Evolutionary conservation across 2,888 invertebrate species (phyloP), one percentile per base, ranked within the genome.

Genomic region (Acleris emargana): DNA sequence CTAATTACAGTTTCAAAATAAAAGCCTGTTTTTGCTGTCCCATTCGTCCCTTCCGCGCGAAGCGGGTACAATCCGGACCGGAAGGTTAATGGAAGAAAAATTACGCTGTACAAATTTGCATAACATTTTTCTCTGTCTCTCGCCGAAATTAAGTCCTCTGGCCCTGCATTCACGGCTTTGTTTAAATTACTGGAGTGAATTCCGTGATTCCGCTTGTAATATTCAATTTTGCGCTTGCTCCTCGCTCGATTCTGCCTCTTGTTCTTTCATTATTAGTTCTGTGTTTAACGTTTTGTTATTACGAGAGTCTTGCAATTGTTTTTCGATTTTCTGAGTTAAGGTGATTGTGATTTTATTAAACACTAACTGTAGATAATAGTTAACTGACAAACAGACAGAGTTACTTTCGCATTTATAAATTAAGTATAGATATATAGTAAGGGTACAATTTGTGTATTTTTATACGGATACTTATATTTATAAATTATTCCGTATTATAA

Each of bases 51-150:
- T 87, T 85, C 82, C 81, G 78, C 68, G 77, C 64, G 64, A 68
- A 68, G 64, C 70, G 69, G 71, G 74, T 76, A 77, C 78, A 82
- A 80, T 83, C 82, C 82, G 77, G 80, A 74, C 79, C 80, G 83
- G 82, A 81, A 89, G 88, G 87, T 88, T 91, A 91, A 91, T 91
- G 88, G 88, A 86, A 88, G 86, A 89, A 90, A 89, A 89, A 92
- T 90, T 88, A 90, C 87, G 83, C 79, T 88, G 90, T 91, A 90
- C 89, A 89, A 92, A 91, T 92, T 92, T 92, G 84, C 91, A 91
- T 91, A 89, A 85, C 87, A 88, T 89, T 91, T 91, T 88, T 89
- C 84, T 82, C 84, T 84, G 83, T 84, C 84, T 87, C 76, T 76
- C 73, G 76, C 84, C 83, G 75, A 90, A 90, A 90, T 91, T 88